Conservation (phyloP, 2,888 invertebrate genomes). For the Taphrorychus bicolor region DNA sequence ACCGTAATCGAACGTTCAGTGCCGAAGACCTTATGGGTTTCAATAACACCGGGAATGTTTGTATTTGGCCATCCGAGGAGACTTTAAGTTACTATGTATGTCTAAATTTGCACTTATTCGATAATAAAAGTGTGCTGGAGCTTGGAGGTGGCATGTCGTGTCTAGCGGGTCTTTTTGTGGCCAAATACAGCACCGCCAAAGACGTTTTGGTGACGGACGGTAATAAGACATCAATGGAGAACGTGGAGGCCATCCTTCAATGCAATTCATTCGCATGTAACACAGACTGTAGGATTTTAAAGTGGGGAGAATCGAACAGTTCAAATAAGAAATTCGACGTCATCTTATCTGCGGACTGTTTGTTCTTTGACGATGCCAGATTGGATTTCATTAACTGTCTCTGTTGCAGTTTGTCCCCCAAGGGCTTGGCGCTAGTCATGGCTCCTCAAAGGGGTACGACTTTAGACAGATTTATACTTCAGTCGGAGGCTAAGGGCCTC, state of each 20-base stretch:
- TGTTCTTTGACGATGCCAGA: conserved; percentile 79
- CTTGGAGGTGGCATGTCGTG: conserved; percentile 88
- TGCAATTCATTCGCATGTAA: conserved; percentile 67
- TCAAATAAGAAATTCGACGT: conserved; percentile 6
- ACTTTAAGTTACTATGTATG: conserved; percentile 74
- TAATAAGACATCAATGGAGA: conserved; percentile 76
- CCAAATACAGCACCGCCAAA: conserved; percentile 70
- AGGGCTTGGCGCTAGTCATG: conserved; percentile 75
- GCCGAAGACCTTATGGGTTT: conserved; percentile 79
- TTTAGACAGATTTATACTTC: conserved; percentile 70
- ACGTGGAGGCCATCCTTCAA: conserved; percentile 71
- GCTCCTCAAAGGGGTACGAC: conserved; percentile 79
- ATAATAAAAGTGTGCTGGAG: conserved; percentile 74
- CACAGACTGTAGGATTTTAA: conserved; percentile 63
- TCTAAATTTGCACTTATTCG: conserved; percentile 69
- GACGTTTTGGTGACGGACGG: conserved; percentile 79
- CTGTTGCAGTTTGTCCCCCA: conserved; percentile 66
- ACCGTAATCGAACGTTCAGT: conserved; percentile 68
- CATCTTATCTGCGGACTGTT: conserved; percentile 72
- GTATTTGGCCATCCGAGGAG: conserved; percentile 83
- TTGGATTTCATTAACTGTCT: conserved; percentile 72
- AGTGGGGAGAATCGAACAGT: conserved; percentile 61
- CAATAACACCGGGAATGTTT: conserved; percentile 82
- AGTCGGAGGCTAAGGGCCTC: conserved; percentile 68
- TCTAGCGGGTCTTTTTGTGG: conserved; percentile 76